Conservation (phyloP, 2,888 invertebrate genomes). For the Callyntrura guangdongensis region DNA sequence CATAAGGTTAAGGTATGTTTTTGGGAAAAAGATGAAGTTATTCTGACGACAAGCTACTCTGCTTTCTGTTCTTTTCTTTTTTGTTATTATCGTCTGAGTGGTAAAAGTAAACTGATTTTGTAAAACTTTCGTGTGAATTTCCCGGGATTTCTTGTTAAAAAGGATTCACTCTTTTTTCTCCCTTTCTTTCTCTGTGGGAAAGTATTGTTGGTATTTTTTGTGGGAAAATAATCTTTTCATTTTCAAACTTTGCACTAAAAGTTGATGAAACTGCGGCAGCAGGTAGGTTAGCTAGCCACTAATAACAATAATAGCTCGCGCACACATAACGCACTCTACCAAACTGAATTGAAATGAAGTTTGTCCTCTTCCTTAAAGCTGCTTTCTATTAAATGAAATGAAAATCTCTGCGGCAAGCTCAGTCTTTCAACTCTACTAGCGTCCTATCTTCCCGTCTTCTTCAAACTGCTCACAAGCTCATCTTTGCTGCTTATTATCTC, state of each 20-base stretch:
- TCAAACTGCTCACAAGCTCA: constrained; percentile 47
- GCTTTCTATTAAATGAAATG: not conserved
- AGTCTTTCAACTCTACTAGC: constrained; percentile 46
- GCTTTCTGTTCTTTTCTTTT: not conserved
- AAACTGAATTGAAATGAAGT: constrained; percentile 36
- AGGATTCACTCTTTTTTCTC: not conserved
- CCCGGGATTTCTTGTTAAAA: constrained; percentile 32
- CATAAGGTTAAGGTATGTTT: not conserved
- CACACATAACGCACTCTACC: constrained; percentile 16
- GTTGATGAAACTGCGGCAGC: constrained; percentile 46
- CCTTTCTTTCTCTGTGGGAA: not conserved
- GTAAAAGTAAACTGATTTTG: constrained; percentile 34
- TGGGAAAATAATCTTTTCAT: constrained; percentile 65
- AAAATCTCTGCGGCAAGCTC: constrained; percentile 58
- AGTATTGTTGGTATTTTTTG: constrained; percentile 35
- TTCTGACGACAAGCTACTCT: not conserved
- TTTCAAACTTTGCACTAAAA: constrained; percentile 64
- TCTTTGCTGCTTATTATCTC: constrained; percentile 6
- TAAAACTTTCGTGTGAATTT: constrained; percentile 36
- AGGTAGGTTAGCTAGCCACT: constrained; percentile 28
- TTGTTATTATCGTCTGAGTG: constrained; percentile 7
- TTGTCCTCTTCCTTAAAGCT: constrained; percentile 33
- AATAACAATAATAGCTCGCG: not conserved
- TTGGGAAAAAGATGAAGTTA: not conserved
- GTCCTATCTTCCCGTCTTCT: constrained; percentile 38